Base-by-base conservation (phyloP, 2,797 vertebrate species). In the Amblyopsis hoosieri region DNA sequence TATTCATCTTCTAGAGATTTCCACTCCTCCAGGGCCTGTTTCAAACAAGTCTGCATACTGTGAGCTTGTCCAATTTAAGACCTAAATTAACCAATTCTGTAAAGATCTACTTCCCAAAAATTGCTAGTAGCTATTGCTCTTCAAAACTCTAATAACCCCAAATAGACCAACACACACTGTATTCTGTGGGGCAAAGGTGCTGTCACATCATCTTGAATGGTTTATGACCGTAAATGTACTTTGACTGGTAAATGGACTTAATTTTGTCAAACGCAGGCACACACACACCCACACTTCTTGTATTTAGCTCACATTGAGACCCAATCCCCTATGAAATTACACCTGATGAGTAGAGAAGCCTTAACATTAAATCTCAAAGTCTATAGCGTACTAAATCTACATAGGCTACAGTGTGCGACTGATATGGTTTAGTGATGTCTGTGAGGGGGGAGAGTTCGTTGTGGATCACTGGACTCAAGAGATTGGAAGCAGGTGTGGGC, bases 1-100 rank as follows among this genome's bases (percentile, higher is more conserved):
- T 93, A 95, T 66, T 96, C 94, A 58, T 90, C 90, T 78, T 96
- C 93, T 80, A 95, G 87, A 76, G 87, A 82, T 78, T 92, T 89
- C 94, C 95, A 98, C 76, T 97, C 94, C 71, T 90, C 89, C 79
- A 93, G 77, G 71, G 92, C 86, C 11, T 87, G 85, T 59, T 64
- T 51, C 51, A 89, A 64, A 69, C 57, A 63, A 45, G 67, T 61
- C 68, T 87, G 2, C 91, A 92, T 92, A 63, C 79, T 78, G 12
- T 17, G 2, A 64, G 33, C 1, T 60, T 61, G 7, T 9, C 37
- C 5, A 14, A 19, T 45, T 3, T 9, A 42, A 42, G 37, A 33
- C 2, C 29, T 13, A 59, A 11, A 15, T 61, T 54, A 7, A 54
- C 12, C 1, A 49, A n/a, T 19, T 52, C 60, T 14, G 52, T 6